Percentiles rank a stretch among this genome's conserved stretches.
Evolutionary conservation across 2,888 invertebrate genomes (phyloP).

Genomic region (Lithophane semibrunnea): DNA sequence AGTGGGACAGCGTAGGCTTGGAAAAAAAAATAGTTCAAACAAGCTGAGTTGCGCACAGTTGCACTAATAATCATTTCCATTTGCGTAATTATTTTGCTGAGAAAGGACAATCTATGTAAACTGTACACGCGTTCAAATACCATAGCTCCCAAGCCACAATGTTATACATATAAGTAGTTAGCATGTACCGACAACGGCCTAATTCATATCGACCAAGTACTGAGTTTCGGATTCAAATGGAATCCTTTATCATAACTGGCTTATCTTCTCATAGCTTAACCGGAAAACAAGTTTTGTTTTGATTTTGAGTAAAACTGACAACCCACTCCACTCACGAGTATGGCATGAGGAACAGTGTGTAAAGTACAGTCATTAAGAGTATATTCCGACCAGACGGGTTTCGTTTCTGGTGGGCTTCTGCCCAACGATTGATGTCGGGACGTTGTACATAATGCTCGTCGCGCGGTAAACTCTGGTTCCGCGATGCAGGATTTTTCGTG

Average conservation of each 20-base stretch:
- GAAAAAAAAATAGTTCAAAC: too few species aligned
- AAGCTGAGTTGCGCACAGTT: background rate
- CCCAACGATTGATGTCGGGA: too few species aligned
- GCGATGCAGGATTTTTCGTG: too few species aligned
- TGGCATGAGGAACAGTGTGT: too few species aligned
- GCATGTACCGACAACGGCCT: background rate
- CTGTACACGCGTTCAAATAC: background rate
- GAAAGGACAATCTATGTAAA: background rate
- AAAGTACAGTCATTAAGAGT: too few species aligned
- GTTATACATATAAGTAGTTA: background rate
- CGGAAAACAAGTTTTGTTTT: background rate
- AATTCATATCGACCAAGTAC: background rate
- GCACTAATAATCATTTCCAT: background rate
- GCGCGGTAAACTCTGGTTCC: too few species aligned
- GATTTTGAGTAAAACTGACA: background rate
- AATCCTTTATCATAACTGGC: slow-evolving; percentile 14
- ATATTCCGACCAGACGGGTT: too few species aligned
- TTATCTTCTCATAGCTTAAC: background rate
- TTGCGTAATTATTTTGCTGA: background rate
- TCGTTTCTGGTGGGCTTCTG: too few species aligned
- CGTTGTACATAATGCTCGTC: too few species aligned
- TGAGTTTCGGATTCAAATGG: slow-evolving; percentile 4
- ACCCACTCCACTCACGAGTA: background rate
- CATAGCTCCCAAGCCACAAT: background rate
- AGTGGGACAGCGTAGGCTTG: too few species aligned